Evolutionary conservation across 2,888 invertebrate species (phyloP), one percentile per base, ranked within the genome.

Genomic region (Erebia palarica): DNA sequence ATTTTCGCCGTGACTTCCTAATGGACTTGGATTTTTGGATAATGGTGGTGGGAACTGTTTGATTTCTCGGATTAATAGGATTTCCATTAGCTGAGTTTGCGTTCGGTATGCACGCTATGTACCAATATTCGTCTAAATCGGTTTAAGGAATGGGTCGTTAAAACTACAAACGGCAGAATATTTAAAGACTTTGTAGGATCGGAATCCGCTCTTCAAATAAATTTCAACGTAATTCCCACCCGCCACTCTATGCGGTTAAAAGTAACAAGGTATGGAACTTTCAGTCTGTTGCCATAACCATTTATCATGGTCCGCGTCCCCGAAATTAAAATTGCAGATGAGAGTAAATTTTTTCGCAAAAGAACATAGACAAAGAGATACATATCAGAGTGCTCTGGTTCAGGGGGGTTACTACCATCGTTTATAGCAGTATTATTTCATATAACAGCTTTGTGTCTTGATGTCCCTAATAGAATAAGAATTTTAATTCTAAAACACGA

Each of bases 341-440:
- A 47, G 61, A 63, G 47, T 8, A 21, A 13, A 49, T 21, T 61
- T 61, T 61, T 47, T 1, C 8, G 49, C 18, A 87, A 21, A 61
- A 47, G 61, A 63, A 49, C 63, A 18, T 14, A 18, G 63, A 13
- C 21, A 21, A 21, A 21, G 21, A 44, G 44, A 11, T 47, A 21
- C 63, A 21, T 49, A 63, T 49, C 49, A 47, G 47, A 49, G 47
- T 63, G 49, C 8, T 63, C 49, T 47, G 16, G 47, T 21, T 49
- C 47, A 49, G 63, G 21, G 18, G 44, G 44, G 44, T 61, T 63
- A 47, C 47, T 63, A 63, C 13, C 61, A 49, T 49, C 36, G 7
- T 7, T 36, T 36, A 36, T 49, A 27, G 49, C 47, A 18, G 47
- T 47, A 21, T 47, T 44, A n/a, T 14, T 51, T 5, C n/a, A 51